Percentiles rank a stretch among this genome's conserved stretches.
These are phyloP conservation scores for Archips xylosteana DNA, from an alignment of 2,888 invertebrate genomes.

Conservation along the genomic window DNA sequence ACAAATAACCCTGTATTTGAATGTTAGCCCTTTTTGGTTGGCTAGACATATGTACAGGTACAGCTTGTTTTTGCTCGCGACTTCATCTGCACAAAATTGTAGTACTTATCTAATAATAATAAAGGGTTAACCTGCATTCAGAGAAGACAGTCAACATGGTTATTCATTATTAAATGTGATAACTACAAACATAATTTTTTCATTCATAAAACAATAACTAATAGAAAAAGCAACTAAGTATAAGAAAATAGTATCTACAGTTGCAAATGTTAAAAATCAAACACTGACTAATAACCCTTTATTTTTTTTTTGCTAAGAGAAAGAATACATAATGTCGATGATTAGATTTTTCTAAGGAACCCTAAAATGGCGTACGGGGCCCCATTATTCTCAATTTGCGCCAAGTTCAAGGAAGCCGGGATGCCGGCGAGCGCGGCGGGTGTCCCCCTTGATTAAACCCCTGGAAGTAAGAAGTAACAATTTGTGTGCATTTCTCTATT, in stretches of 20 bases:
- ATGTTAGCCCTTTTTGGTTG: no score
- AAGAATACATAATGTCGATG: slow-evolving; percentile 47
- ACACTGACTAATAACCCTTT: slow-evolving; percentile 22
- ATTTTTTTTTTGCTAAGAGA: slow-evolving; percentile 23
- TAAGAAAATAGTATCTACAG: neutral
- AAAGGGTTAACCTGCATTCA: no score
- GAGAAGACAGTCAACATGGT: no score
- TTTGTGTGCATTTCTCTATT: slow-evolving; percentile 73
- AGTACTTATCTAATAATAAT: no score
- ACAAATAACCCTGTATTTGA: no score
- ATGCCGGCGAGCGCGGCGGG: slow-evolving; percentile 74
- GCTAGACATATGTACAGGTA: no score
- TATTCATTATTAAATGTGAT: no score
- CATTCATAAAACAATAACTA: neutral
- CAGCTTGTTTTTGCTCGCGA: no score
- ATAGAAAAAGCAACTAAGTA: neutral
- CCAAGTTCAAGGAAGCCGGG: slow-evolving; percentile 71
- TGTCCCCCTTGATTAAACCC: slow-evolving; percentile 84
- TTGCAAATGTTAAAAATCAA: slow-evolving; percentile 7
- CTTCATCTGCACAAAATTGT: no score
- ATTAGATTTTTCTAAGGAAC: slow-evolving; percentile 66
- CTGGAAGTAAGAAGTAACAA: slow-evolving; percentile 77
- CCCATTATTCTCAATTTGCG: slow-evolving; percentile 84
- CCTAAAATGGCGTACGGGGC: slow-evolving; percentile 68
- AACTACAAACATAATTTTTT: no score